Evolutionary conservation across 2,888 invertebrate species (phyloP).

Genomic region (Rhagium mordax): DNA sequence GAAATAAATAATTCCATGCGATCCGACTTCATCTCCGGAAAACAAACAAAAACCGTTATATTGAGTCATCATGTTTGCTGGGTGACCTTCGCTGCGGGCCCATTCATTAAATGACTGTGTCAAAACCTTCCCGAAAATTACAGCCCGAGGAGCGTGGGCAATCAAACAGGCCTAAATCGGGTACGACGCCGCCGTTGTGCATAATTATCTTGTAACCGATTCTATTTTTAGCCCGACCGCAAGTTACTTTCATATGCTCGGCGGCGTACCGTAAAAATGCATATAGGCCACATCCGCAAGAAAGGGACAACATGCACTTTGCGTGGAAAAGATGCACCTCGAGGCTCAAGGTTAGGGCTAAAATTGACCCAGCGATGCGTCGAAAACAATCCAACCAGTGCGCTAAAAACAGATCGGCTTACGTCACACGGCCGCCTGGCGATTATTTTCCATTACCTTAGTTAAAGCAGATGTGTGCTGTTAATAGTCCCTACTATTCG

Average conservation of each 20-base stretch:
- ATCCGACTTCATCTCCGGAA: too few species aligned
- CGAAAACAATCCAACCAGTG: neutral
- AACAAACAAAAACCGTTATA: neutral
- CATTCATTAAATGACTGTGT: slow-evolving; percentile 5
- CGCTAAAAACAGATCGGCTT: slow-evolving; percentile 26
- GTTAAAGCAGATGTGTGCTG: slow-evolving; percentile 37
- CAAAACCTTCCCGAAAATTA: neutral
- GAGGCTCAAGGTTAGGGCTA: slow-evolving; percentile 30
- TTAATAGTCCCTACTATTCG: slow-evolving; percentile 3
- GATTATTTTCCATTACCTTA: slow-evolving; percentile 35
- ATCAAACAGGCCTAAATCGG: neutral
- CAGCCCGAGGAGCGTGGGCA: neutral
- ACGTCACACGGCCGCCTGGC: slow-evolving; percentile 36
- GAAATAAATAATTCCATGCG: too few species aligned
- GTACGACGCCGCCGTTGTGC: neutral
- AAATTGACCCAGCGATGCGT: slow-evolving; percentile 4
- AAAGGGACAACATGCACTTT: slow-evolving; percentile 7
- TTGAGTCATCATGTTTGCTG: neutral
- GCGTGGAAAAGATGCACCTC: slow-evolving; percentile 11
- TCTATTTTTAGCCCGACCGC: slow-evolving; percentile 29
- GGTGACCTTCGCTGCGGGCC: neutral
- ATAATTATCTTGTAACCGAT: neutral
- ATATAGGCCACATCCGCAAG: slow-evolving; percentile 21
- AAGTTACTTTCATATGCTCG: slow-evolving; percentile 26
- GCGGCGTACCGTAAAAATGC: neutral